Evolutionary conservation across 2,113 vertebrate species (phyloP), one percentile per base, ranked within the genome.

Genomic region (Rhabdornis inornatus): DNA sequence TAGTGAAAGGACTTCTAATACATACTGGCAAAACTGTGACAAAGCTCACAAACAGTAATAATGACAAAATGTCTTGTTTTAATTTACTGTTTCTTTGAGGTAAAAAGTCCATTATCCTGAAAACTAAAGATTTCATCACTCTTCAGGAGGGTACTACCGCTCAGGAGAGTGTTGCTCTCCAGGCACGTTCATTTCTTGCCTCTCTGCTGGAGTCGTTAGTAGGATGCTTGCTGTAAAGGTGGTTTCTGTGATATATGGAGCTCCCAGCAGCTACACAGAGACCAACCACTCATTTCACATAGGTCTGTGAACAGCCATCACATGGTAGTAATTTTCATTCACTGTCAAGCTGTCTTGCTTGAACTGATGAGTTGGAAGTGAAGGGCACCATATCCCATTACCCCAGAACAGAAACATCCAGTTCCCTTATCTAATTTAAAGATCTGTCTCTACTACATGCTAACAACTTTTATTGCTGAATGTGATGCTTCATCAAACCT

Each of bases 331-430:
- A 81, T 94, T 96, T 93, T 71, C 76, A 22, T 81, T 92, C 63
- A 25, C 68, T 92, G 77, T 83, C 90, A 83, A 86, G 56, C 66
- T 94, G 52, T 81, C 76, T 87, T 87, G 25, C 74, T 92, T 64
- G 69, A 93, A 68, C 71, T 83, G 90, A 88, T 88, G 85, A 81
- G 85, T 83, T 93, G 72, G n/a, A 93, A 96, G 78, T 50, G 84
- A 95, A 95, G 61, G 81, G 91, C 82, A 94, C 87, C 19, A 8
- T 91, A 95, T 96, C 78, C 81, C 81, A 68, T 95, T 95, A 87
- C 60, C 56, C 60, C 69, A 86, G 78, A 92, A 89, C 42, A 94
- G 90, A 95, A 96, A 35, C 42, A 85, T 69, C 82, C 87, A 83
- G 71, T 86, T 89, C 52, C 59, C 68, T 56, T 88, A 81, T 93